Evolutionary conservation across 2,797 vertebrate genomes (phyloP), one percentile per base, ranked within the genome.

Genomic region (Parauchenoglanis ngamensis): DNA sequence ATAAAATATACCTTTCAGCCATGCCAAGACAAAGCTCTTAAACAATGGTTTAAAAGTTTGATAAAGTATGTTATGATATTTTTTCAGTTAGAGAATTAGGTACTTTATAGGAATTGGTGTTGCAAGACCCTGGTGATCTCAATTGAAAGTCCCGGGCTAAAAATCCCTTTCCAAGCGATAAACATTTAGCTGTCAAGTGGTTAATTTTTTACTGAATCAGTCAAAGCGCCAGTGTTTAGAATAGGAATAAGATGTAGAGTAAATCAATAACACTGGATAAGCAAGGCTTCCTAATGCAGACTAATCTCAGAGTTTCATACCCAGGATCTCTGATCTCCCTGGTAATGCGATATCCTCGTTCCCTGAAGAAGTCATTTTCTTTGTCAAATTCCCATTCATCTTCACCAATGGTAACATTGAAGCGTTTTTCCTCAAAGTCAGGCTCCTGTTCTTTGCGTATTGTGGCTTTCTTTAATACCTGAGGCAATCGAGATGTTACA

Each of bases 371-470:
- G 61, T 99, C 98, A 0, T 99, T 99, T 90, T 99, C 98, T 90
- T 99, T 99, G 95, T 99, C 98, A 28, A 99, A 98, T 3, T 99
- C 98, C 28, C 97, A 92, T 85, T 99, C 98, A 0, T 99, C 98
- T 86, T 99, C 98, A 3, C 98, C 98, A 0, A 99, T 99, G 76
- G 98, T 99, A 90, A 99, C 97, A 0, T 98, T 99, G 91, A 99
- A 98, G 4, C 98, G 96, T 70, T 99, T 99, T 92, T 99, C 98
- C 92, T 99, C 98, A 86, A 99, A 99, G 94, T 99, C 98, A 0
- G 98, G 98, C 90, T 99, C 98, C 91, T 99, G 98, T 70, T 99
- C 98, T 90, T 99, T 99, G 4, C 98, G 96, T 87, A 99, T 99
- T 0, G 97, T 99, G 89, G 98, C 98, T 91, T 99, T 99, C 93